phyloP scores from a whole-genome alignment of 1,140 invertebrate species.

The Gonioctena quinquepunctata region DNA sequence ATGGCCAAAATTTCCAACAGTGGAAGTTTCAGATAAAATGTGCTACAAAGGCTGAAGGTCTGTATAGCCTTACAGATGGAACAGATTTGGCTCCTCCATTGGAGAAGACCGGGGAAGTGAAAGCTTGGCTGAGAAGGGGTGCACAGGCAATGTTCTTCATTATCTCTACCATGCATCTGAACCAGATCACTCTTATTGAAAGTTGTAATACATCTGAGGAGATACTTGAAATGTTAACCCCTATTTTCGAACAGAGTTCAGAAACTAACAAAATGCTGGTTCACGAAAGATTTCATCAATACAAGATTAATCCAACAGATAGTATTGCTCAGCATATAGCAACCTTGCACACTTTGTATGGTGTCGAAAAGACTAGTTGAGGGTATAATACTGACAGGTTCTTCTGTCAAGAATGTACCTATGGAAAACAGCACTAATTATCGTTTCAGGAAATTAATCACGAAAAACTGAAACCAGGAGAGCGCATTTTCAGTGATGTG shows the following conservation, averaged over 20 bases:
- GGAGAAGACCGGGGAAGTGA: too few species aligned
- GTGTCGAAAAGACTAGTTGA: background rate
- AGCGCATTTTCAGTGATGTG: slow-evolving; percentile 13
- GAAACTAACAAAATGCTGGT: background rate
- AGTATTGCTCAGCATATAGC: background rate
- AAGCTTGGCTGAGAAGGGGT: background rate
- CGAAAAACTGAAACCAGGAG: slow-evolving; percentile 2
- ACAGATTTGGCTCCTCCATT: too few species aligned
- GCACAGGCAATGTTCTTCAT: background rate
- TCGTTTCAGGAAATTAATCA: slow-evolving; percentile 6
- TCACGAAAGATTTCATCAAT: background rate
- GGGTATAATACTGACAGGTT: background rate
- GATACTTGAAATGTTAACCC: background rate
- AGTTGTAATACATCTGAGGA: background rate
- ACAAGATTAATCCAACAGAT: background rate
- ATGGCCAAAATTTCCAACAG: slow-evolving; percentile 45
- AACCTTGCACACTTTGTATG: too few species aligned
- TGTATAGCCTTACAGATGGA: background rate
- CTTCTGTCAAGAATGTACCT: too few species aligned
- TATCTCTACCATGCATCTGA: background rate
- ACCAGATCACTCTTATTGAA: slow-evolving; percentile 3
- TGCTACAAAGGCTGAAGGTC: slow-evolving; percentile 38
- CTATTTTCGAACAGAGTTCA: background rate
- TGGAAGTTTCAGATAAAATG: slow-evolving; percentile 50
- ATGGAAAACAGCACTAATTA: slow-evolving; percentile 20